A percentile compares a stretch with the other conserved stretches of the same genome.
These are phyloP conservation scores for Nephotettix cincticeps DNA, from an alignment of 1,140 invertebrate species.

Conservation along the genomic window DNA sequence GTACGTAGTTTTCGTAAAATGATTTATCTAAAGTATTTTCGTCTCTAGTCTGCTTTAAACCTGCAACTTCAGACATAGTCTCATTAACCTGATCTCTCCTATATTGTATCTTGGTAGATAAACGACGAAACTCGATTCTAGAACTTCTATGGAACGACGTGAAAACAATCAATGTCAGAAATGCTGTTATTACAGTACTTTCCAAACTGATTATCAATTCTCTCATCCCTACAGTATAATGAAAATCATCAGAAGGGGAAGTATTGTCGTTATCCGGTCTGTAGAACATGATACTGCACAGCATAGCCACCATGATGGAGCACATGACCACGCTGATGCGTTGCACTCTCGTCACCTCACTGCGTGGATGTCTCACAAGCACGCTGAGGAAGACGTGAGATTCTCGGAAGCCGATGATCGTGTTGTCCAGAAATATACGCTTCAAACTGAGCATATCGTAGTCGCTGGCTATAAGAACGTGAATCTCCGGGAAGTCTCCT, in stretches of 20 bases:
- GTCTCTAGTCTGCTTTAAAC: no score
- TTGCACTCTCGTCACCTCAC: neutral
- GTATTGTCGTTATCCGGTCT: neutral
- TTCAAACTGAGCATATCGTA: neutral
- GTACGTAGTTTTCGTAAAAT: neutral
- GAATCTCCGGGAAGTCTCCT: neutral
- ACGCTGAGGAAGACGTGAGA: neutral
- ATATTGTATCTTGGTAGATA: neutral
- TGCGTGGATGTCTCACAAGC: neutral
- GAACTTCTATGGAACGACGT: neutral
- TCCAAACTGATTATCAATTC: neutral
- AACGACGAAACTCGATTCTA: neutral
- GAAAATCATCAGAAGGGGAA: neutral
- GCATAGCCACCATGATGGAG: neutral
- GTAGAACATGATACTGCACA: neutral
- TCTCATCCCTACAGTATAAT: neutral
- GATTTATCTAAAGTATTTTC: neutral
- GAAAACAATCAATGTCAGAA: neutral
- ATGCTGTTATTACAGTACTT: neutral
- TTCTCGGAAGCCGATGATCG: neutral
- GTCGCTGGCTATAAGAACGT: neutral
- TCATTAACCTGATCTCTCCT: neutral
- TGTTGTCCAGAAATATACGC: neutral
- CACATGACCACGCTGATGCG: neutral
- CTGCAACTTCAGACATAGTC: no score